Base-by-base conservation (phyloP, 2,113 vertebrate species). In the Barnardius zonarius region DNA sequence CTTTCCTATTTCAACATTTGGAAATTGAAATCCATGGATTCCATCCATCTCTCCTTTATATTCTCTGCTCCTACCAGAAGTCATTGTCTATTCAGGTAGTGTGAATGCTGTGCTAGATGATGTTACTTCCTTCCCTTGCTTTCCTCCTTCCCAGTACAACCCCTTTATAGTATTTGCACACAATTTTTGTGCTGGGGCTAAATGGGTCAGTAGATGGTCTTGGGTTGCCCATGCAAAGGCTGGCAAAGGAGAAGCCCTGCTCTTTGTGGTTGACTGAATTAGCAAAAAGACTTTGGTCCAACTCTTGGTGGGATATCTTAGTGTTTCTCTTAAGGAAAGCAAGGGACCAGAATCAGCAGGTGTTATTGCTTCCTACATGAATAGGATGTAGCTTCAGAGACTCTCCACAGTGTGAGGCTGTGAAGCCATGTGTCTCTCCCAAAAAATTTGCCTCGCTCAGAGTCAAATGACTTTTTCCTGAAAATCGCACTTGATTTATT, bases 201-300 rank as follows among this genome's bases (percentile, higher is more conserved):
- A 62, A 6, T 46, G 35, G 35, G 39, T 48, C 51, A 61, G 22
- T 30, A 39, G 73, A 39, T 13, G 33, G 35, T 22, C 4, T 14
- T 1, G 6, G 20, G 17, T 13, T 69, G 44, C 12, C 48, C 2
- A 1, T 30, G 33, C 10, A 16, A 31, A 62, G 20, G 35, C 2
- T 63, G 48, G 31, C 54, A 17, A 6, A 85, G 55, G 64, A 77
- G 46, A n/a, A 84, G 69, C 15, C 8, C 2, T 7, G 13, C 3
- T 39, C 12, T 84, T 66, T 43, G 18, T 10, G 5, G 35, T 1
- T 16, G 35, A 48, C 3, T 35, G 52, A 90, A 78, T 0, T 6
- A 68, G 54, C 30, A 80, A 54, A 80, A 54, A 59, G 10, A 23
- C 22, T 49, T 84, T 48, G 17, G 11, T 51, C 35, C 15, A 5